A percentile compares a stretch with the other conserved stretches of the same genome.
Evolutionary conservation across 2,113 vertebrate genomes (phyloP).

Genomic region (Poecile atricapillus): DNA sequence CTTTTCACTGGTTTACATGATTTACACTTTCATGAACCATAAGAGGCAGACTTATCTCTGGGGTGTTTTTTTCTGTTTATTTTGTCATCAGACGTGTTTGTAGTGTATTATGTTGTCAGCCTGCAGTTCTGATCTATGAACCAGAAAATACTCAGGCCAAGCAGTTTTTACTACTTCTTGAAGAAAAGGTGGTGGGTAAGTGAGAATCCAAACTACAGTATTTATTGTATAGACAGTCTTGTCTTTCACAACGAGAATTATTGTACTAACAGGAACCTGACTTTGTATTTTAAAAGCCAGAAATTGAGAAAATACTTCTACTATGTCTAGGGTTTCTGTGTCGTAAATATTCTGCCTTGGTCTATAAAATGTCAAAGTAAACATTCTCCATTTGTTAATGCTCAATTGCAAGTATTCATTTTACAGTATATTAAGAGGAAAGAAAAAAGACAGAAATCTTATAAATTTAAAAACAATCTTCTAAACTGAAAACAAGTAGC

Average conservation of each 20-base stretch:
- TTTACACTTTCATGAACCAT: not conserved
- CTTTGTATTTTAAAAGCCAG: not conserved
- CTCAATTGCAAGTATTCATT: not conserved
- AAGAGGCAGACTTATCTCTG: not conserved
- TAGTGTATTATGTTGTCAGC: conserved; percentile 19
- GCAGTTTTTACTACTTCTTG: conserved; percentile 79
- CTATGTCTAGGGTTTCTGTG: not conserved
- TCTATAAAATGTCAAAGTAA: not conserved
- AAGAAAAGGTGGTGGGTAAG: conserved; percentile 76
- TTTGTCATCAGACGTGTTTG: not conserved
- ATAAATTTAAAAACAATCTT: not conserved
- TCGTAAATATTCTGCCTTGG: not conserved
- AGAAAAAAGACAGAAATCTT: not conserved
- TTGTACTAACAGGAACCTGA: not conserved
- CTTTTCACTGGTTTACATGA: not conserved
- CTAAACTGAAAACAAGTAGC: not conserved
- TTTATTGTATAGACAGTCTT: not conserved
- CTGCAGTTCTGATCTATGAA: conserved; percentile 82
- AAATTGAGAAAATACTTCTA: not conserved
- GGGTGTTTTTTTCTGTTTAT: not conserved
- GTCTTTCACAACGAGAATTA: not conserved
- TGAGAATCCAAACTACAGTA: not conserved
- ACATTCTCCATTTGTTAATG: not conserved
- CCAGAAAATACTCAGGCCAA: conserved; percentile 80
- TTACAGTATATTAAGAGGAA: not conserved